phyloP scores from a whole-genome alignment of 2,113 vertebrate species.

The Callopanchax toddi region DNA sequence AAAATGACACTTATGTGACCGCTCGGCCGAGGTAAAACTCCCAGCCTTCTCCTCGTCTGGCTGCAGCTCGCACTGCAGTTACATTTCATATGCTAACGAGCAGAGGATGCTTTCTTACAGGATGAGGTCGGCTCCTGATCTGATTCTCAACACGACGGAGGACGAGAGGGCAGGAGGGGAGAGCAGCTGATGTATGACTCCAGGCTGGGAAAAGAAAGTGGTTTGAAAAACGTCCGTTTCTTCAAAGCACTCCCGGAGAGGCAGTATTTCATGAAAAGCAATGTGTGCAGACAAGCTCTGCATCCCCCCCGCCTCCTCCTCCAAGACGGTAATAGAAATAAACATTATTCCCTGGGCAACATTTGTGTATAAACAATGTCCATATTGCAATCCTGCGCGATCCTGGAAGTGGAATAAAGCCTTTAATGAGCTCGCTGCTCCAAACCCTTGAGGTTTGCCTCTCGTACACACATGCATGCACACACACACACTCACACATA shows the following conservation, averaged over 20 bases:
- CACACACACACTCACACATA: too few species aligned
- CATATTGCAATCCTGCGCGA: conserved; percentile 68
- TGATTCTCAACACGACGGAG: conserved; percentile 1
- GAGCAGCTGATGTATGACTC: conserved; percentile 40
- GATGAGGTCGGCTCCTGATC: conserved; percentile 25
- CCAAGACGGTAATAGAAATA: conserved; percentile 72
- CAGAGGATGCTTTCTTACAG: neutral
- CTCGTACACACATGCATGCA: conserved; percentile 19
- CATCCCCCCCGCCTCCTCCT: conserved; percentile 14
- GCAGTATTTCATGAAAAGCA: conserved; percentile 76
- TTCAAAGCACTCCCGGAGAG: conserved; percentile 73
- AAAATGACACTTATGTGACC: conserved; percentile 60
- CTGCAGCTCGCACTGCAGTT: conserved; percentile 38
- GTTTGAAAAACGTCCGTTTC: conserved; percentile 51
- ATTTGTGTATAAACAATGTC: conserved; percentile 80
- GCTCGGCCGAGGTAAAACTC: conserved; percentile 50
- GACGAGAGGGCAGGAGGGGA: conserved; percentile 24
- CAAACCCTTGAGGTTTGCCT: conserved; percentile 71
- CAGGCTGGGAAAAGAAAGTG: conserved; percentile 31
- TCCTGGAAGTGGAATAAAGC: conserved; percentile 77
- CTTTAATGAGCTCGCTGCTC: conserved; percentile 79
- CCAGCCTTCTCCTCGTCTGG: neutral
- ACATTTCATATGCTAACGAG: conserved; percentile 41
- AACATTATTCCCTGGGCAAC: conserved; percentile 76
- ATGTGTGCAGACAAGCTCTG: conserved; percentile 55